Base-by-base conservation (phyloP, 1,140 invertebrate species). In the Dendroctonus ponderosae region DNA sequence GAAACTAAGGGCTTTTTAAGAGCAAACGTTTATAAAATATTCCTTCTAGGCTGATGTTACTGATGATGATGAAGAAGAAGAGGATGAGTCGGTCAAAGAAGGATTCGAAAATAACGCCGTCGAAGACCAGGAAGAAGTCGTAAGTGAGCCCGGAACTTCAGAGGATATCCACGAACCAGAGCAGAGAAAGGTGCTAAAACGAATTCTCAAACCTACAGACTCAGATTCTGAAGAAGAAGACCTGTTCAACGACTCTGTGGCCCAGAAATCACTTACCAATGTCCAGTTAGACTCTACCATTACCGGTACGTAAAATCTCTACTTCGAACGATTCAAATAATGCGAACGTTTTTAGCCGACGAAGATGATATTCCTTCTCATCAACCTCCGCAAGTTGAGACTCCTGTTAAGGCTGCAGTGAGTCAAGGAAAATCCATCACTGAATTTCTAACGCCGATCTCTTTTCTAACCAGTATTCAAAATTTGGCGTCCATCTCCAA, bases 51-150 rank as follows among this genome's bases (percentile, higher is more conserved):
- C 71, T 53, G 74, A 74, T 46, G 71, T 70, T 70, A 69, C 69
- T 48, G 57, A 59, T 14, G 72, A 79, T 63, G 79, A 80, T 64
- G 41, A 3, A 37, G 77, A 81, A 54, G 79, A 78, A 58, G 81
- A 76, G 38, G 78, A 80, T 46, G 75, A 52, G n/a, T 6, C 7
- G 8, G 7, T 8, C 1, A 15, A 76, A 56, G 74, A 78, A 5
- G 70, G 79, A 1, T 12, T 41, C 11, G 40, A 56, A 56, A 9
- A 56, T 64, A 78, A 80, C 11, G 75, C 78, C 40, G 69, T 65
- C 26, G 71, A 74, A n/a, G 76, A 75, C 44, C 72, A 11, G 74
- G 74, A 50, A 51, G 75, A 78, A 50, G 75, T 79, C 26, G 72
- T 71, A 0, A n/a, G 11, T 12, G 9, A 14, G 5, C 8, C 5